phyloP scores from a whole-genome alignment of 2,113 vertebrate species.

The Amblyornis subalaris region DNA sequence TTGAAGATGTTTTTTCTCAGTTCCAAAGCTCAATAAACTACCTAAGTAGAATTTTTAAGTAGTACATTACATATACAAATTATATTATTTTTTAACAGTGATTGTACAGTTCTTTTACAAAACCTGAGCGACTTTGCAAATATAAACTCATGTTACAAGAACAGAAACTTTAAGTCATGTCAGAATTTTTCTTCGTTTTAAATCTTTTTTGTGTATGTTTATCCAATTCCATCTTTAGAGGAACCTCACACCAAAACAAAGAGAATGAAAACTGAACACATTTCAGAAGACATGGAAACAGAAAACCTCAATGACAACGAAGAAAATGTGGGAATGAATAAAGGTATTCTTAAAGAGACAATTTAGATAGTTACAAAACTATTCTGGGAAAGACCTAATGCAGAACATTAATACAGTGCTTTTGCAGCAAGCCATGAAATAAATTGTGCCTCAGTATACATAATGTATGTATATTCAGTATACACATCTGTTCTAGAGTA shows the following conservation, averaged over 20 bases:
- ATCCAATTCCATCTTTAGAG: not conserved
- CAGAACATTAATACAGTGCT: not conserved
- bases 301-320: not conserved
- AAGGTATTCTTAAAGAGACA: conserved; percentile 40
- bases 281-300: not conserved
- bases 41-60: not conserved
- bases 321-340: conserved; percentile 27
- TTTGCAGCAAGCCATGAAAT: not conserved
- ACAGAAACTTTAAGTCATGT: not conserved
- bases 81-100: not conserved
- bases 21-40: not conserved
- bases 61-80: not conserved
- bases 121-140: not conserved
- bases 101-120: not conserved
- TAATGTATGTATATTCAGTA: not conserved
- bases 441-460: not conserved
- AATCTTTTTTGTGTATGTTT: not conserved
- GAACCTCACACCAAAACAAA: conserved; percentile 47
- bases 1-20: not conserved
- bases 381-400: not conserved
- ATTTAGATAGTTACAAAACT: not conserved
- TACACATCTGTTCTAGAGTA: not conserved
- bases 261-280: conserved; percentile 30
- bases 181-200: not conserved
- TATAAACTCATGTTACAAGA: not conserved